A percentile compares a stretch with the other conserved stretches of the same genome.
Conservation (phyloP, 2,113 vertebrate species). For the Tricholaema leucomelas region DNA sequence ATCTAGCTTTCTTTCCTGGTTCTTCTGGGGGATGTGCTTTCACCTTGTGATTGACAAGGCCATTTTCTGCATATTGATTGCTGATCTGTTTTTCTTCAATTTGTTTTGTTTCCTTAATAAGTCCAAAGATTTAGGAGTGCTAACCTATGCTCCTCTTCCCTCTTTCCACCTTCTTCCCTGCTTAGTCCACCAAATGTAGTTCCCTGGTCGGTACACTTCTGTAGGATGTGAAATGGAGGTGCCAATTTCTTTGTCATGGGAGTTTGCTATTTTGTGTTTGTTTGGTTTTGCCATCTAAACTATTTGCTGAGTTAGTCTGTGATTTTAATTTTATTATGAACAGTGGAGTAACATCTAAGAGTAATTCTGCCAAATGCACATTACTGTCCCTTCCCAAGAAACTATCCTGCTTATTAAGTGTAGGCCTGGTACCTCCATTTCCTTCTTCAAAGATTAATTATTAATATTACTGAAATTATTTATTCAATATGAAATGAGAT, state of each 20-base stretch:
- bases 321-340: slow-evolving; percentile 13
- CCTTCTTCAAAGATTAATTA: not conserved
- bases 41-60: not conserved
- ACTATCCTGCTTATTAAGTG: slow-evolving; percentile 10
- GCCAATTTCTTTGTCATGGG: not conserved
- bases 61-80: not conserved
- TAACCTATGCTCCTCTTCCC: not conserved
- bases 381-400: slow-evolving; percentile 12
- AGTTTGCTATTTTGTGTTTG: not conserved
- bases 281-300: not conserved
- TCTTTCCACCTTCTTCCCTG: not conserved
- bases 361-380: not conserved
- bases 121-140: not conserved
- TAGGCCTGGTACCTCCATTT: not conserved
- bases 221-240: not conserved
- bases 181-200: not conserved
- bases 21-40: not conserved
- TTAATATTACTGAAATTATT: slow-evolving; percentile 17
- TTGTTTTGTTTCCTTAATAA: not conserved
- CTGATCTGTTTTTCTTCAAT: not conserved
- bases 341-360: not conserved
- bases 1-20: not conserved
- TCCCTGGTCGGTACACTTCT: not conserved
- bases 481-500: slow-evolving; percentile 23
- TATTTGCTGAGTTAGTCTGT: not conserved